Percentiles rank a stretch among this genome's conserved stretches.
phyloP scores from a whole-genome alignment of 2,797 vertebrate genomes.

The Xyrichtys novacula region DNA sequence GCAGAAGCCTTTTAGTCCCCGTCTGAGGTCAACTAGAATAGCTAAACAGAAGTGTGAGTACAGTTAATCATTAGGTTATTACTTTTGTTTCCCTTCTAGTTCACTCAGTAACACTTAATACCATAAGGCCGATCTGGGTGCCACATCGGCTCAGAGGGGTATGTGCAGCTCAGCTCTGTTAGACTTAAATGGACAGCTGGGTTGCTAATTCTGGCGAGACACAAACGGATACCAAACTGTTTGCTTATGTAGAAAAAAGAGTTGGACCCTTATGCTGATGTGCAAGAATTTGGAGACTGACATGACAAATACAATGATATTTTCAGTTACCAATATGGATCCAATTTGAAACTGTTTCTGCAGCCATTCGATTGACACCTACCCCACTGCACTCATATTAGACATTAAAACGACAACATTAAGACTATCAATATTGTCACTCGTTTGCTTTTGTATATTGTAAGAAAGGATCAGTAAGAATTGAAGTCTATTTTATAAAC shows the following conservation, averaged over 20 bases:
- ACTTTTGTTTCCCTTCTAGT: slow-evolving; percentile 1
- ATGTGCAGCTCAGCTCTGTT: slow-evolving; percentile 37
- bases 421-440: too few relatives aligned
- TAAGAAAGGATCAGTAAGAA: too few relatives aligned
- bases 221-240: slow-evolving; percentile 21
- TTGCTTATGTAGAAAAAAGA: slow-evolving; percentile 1
- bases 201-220: slow-evolving; percentile 26
- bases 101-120: slow-evolving; percentile 11
- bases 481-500: too few relatives aligned
- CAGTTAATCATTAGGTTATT: slow-evolving; percentile 2
- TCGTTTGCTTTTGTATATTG: too few relatives aligned
- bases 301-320: too few relatives aligned
- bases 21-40: not conserved
- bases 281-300: slow-evolving; percentile 22
- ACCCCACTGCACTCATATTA: too few relatives aligned
- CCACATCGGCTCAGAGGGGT: slow-evolving; percentile 26
- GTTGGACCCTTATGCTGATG: slow-evolving; percentile 6
- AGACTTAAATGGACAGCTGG: slow-evolving; percentile 24
- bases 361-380: too few relatives aligned
- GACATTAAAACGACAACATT: too few relatives aligned
- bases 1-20: not conserved
- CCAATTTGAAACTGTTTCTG: too few relatives aligned
- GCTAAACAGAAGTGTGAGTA: not conserved
- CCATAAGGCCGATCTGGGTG: slow-evolving; percentile 15
- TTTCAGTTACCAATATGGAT: too few relatives aligned